These are phyloP conservation scores for Nixonia krombeini DNA, from an alignment of 1,140 invertebrate genomes.

Conservation along the genomic window DNA sequence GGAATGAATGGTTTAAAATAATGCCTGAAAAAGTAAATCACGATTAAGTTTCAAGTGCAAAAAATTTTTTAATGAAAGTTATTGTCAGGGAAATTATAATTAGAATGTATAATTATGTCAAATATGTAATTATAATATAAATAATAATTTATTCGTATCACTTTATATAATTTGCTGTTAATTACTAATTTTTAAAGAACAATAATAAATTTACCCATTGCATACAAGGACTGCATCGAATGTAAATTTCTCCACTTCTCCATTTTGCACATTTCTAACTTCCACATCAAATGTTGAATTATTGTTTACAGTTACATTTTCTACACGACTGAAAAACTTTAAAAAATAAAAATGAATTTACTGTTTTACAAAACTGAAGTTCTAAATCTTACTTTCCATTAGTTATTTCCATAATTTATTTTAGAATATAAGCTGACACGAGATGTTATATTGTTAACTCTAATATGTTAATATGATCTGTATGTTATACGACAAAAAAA, in stretches of 20 bases:
- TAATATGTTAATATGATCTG: not conserved
- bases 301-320: slow-evolving; percentile 47
- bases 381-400: not conserved
- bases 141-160: too few species aligned
- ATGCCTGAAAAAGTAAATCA: slow-evolving; percentile 70
- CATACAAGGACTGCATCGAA: slow-evolving; percentile 79
- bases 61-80: too few species aligned
- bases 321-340: slow-evolving; percentile 38
- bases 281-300: slow-evolving; percentile 43
- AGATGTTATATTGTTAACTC: too few species aligned
- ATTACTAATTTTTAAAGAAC: not conserved
- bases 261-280: slow-evolving; percentile 64
- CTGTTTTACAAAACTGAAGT: not conserved
- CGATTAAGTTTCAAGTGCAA: not conserved
- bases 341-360: slow-evolving; percentile 6
- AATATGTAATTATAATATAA: too few species aligned
- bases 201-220: too few species aligned
- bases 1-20: slow-evolving; percentile 77
- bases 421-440: too few species aligned
- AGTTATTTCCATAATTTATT: not conserved
- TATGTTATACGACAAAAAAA: too few species aligned
- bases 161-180: not conserved
- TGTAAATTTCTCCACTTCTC: slow-evolving; percentile 45
- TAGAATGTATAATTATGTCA: not conserved
- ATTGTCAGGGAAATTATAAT: not conserved